A percentile compares a stretch with the other conserved stretches of the same genome.
Conservation (phyloP, 2,888 invertebrate genomes). For the Amiota mariae region DNA sequence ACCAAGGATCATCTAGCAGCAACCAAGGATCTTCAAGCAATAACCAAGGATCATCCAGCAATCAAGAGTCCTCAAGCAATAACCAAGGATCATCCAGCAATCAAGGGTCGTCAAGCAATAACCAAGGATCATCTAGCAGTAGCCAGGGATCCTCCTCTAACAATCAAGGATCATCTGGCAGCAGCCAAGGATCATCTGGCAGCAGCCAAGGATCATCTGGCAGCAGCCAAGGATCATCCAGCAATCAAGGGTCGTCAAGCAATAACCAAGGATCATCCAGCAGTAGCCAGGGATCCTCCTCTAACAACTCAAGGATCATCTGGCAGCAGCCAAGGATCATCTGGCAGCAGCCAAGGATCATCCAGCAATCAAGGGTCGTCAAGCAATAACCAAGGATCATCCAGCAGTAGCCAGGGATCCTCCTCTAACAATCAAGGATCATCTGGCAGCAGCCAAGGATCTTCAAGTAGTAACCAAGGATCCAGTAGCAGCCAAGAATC, state of each 20-base stretch:
- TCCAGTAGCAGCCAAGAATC: constrained; percentile 27
- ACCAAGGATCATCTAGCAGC: constrained; percentile 37
- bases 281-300: too few relatives aligned
- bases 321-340: constrained; percentile 42
- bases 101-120: too few relatives aligned
- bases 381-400: constrained; percentile 31
- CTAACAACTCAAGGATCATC: constrained; percentile 50
- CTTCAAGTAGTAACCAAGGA: constrained; percentile 30
- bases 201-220: constrained; percentile 36
- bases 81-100: constrained; percentile 33
- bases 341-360: constrained; percentile 9
- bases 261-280: constrained; percentile 38
- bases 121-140: constrained; percentile 39
- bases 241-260: constrained; percentile 38
- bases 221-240: constrained; percentile 31
- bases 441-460: constrained; percentile 38
- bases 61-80: constrained; percentile 28
- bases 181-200: constrained; percentile 1
- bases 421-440: constrained; percentile 36
- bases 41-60: constrained; percentile 38
- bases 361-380: constrained; percentile 36
- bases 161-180: constrained; percentile 36
- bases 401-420: constrained; percentile 25
- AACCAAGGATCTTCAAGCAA: neutral
- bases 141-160: constrained; percentile 33